Evolutionary conservation across 2,888 invertebrate genomes (phyloP), one percentile per base, ranked within the genome.

Genomic region (Noctua fimbriata): DNA sequence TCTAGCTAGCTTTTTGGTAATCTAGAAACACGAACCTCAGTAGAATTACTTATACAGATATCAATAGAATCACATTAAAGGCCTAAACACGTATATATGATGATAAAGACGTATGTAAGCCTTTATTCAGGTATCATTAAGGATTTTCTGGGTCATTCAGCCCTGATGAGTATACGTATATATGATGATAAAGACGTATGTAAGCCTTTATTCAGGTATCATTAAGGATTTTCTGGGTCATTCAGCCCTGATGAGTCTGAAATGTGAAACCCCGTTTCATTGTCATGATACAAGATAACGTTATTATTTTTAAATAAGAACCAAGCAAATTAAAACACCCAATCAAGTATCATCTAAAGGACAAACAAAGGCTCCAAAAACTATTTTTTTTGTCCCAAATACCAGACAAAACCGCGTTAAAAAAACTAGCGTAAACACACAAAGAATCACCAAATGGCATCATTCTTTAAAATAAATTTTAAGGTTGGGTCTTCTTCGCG

Each of bases 391-490:
- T 87, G 49, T 58, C 24, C 63, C n/a, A 74, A 83, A 76, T 71
- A 85, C 76, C 73, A 66, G 24, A 70, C 44, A 32, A 65, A 80
- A 73, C 76, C 69, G 32, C n/a, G 3, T 52, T 21, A 63, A 82
- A 80, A 80, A 88, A 84, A 76, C 72, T 72, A 84, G 18, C 49
- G 28, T 32, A 87, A 36, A 76, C 67, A 84, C 32, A 79, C 70
- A 81, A 73, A 69, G 60, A 82, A 73, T 36, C 18, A 14, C 36
- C 70, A 67, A 47, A 66, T 88, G 75, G 82, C 88, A 87, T 88
- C 88, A 88, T 78, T 47, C 70, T 69, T 78, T 67, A 71, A 88
- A 84, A 89, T 88, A 88, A 60, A 73, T 66, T 69, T 58, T 49
- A 49, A 86, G 81, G 82, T 49, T 60, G 44, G 63, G 73, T 83